These are phyloP conservation scores for Lysiphlebus fabarum DNA, from an alignment of 1,140 invertebrate species.

Conservation along the genomic window DNA sequence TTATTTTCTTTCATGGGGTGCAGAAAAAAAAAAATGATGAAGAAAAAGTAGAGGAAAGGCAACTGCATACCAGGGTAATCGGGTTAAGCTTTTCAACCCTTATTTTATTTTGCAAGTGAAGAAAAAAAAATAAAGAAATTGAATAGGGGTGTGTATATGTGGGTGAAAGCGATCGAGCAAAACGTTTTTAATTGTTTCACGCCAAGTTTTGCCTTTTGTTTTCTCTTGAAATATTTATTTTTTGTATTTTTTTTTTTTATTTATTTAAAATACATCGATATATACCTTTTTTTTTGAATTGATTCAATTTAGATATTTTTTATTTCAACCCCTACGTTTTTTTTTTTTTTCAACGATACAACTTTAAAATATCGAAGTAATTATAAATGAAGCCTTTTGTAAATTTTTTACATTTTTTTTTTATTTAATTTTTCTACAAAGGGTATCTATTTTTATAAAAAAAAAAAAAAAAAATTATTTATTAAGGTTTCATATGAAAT, in stretches of 20 bases:
- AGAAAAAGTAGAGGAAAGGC: no score
- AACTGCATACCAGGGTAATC: conserved; percentile 13
- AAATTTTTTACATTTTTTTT: background rate
- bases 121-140: conserved; percentile 19
- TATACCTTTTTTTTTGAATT: conserved; percentile 1
- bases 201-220: conserved; percentile 51
- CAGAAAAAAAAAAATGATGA: background rate
- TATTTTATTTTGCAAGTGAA: conserved; percentile 15
- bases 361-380: no score
- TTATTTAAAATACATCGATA: conserved; percentile 12
- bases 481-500: no score
- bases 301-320: conserved; percentile 21
- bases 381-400: no score
- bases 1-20: conserved; percentile 13
- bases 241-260: background rate
- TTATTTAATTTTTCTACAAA: background rate
- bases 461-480: no score
- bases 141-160: conserved; percentile 17
- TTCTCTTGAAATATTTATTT: conserved; percentile 9
- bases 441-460: no score
- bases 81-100: conserved; percentile 21
- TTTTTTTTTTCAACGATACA: no score
- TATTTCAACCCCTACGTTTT: background rate
- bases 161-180: conserved; percentile 52
- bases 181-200: conserved; percentile 57